phyloP scores from a whole-genome alignment of 2,797 vertebrate species.

The Netta rufina region DNA sequence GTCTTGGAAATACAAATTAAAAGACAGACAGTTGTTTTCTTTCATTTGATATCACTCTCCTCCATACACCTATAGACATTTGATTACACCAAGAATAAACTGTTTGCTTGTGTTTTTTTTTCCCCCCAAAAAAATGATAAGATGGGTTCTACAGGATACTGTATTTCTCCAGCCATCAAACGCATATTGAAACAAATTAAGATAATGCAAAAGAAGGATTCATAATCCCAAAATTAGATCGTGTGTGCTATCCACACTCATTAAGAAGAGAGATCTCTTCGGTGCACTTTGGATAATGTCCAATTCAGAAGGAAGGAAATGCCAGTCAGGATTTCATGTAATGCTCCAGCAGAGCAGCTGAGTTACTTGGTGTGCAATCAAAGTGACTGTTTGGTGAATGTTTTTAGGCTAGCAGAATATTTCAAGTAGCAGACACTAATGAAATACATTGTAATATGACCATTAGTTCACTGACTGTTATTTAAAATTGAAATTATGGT shows the following conservation, averaged over 20 bases:
- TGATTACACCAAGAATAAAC: not conserved
- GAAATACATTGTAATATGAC: not conserved
- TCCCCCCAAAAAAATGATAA: not conserved
- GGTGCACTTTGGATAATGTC: not conserved
- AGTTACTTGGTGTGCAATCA: not conserved
- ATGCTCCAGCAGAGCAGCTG: not conserved
- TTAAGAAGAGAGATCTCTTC: not conserved
- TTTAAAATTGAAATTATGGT: not conserved
- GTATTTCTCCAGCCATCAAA: not conserved
- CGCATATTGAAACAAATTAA: not conserved
- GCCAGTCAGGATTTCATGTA: not conserved
- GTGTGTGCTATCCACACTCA: not conserved
- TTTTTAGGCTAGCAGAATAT: not conserved
- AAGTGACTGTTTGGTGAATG: not conserved
- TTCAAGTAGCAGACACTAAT: not conserved
- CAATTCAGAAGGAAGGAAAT: not conserved
- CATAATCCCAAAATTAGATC: not conserved
- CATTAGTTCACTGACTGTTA: not conserved
- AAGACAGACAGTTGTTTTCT: not conserved
- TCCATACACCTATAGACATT: not conserved
- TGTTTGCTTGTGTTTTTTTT: no score
- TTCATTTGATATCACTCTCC: not conserved
- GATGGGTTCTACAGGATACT: not conserved
- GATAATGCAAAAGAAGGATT: fast-evolving
- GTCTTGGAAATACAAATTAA: not conserved